phyloP scores from a whole-genome alignment of 1,140 invertebrate genomes.

The Colletes gigas region DNA sequence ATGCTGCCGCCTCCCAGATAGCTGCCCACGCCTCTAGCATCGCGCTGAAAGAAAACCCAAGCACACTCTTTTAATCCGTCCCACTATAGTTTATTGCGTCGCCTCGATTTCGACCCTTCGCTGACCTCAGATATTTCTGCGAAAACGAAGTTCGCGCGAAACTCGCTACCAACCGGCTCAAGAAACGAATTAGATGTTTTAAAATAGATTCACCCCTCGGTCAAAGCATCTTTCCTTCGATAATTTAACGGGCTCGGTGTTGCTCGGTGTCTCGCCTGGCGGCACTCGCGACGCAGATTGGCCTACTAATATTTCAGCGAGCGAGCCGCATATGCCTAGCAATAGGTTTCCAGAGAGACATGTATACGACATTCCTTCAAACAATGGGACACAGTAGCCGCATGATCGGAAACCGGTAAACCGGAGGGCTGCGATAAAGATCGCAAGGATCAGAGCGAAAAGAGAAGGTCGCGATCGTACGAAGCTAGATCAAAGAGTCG shows the following conservation, averaged over 20 bases:
- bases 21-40: slow-evolving; percentile 72
- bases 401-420: background rate
- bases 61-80: slow-evolving; percentile 18
- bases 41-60: slow-evolving; percentile 69
- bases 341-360: no score
- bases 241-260: no score
- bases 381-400: no score
- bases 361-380: no score
- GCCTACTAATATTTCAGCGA: no score
- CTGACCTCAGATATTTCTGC: background rate
- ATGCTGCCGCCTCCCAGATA: slow-evolving; percentile 72
- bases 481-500: slow-evolving; percentile 34
- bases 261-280: no score
- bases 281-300: no score
- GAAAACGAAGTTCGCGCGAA: background rate
- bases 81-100: background rate
- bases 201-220: no score
- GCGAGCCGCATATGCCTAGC: no score
- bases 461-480: slow-evolving; percentile 36
- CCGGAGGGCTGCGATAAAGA: background rate
- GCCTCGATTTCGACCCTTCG: background rate
- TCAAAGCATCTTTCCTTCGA: no score
- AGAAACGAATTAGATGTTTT: no score
- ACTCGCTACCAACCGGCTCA: no score
- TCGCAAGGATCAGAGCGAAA: slow-evolving; percentile 11